Evolutionary conservation across 35 echinoderm and acorn worm species (phyloP).

Genomic region (Eucidaris tribuloides): DNA sequence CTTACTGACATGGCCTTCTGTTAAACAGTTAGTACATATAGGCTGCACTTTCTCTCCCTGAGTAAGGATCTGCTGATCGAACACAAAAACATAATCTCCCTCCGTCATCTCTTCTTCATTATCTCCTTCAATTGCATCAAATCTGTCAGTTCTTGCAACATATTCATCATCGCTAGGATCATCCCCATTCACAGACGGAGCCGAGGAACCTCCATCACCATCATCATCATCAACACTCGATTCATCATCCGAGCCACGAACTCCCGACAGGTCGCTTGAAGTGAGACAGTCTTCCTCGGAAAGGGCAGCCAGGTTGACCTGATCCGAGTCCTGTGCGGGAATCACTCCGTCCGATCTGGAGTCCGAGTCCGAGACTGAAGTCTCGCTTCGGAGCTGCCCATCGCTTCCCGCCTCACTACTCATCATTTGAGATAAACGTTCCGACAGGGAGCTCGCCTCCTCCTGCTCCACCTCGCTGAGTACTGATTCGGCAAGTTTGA

Average conservation of each 20-base stretch:
- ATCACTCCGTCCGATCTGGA: too few species aligned
- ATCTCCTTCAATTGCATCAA: neutral
- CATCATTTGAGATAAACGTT: too few species aligned
- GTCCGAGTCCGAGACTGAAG: too few species aligned
- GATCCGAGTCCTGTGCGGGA: too few species aligned
- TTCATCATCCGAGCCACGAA: neutral
- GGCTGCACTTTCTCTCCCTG: conserved; percentile 55
- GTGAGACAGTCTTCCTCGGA: too few species aligned
- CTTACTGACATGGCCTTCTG: conserved; percentile 71
- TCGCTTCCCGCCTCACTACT: neutral
- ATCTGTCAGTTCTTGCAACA: too few species aligned
- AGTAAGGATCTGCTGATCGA: conserved; percentile 57
- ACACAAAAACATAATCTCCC: conserved; percentile 47
- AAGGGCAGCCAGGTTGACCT: too few species aligned
- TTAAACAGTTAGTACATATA: conserved; percentile 67
- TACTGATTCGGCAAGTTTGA: conserved; percentile 11
- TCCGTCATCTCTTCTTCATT: neutral
- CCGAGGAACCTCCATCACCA: too few species aligned
- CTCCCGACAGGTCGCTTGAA: too few species aligned
- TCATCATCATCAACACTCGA: neutral
- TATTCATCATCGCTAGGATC: too few species aligned
- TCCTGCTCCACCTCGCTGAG: neutral
- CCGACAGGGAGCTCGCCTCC: neutral
- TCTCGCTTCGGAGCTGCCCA: neutral
- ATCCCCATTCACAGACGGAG: too few species aligned